phyloP scores from a whole-genome alignment of 1,140 invertebrate genomes.

The Microplitis mediator region DNA sequence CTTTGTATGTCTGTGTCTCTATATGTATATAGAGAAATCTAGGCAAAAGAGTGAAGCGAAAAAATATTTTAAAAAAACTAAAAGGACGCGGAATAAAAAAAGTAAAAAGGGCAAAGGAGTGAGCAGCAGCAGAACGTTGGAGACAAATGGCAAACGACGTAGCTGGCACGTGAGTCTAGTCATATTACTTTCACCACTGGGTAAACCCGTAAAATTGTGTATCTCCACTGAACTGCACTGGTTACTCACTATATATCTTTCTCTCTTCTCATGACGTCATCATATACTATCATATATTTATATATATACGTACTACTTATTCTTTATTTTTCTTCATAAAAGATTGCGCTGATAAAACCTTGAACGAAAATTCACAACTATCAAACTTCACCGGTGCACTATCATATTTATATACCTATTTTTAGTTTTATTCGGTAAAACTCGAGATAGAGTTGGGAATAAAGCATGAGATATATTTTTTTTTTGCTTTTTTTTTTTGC shows the following conservation, averaged over 20 bases:
- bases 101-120: background rate
- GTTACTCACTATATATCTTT: background rate
- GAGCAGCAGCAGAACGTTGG: background rate
- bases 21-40: too few species aligned
- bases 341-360: background rate
- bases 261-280: background rate
- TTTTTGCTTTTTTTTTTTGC: background rate
- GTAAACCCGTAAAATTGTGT: background rate
- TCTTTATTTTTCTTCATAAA: slow-evolving; percentile 4
- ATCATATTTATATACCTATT: slow-evolving; percentile 3
- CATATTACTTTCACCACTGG: slow-evolving; percentile 12
- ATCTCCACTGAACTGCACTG: background rate
- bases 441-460: background rate
- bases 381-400: slow-evolving; percentile 1
- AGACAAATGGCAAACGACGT: slow-evolving; percentile 28
- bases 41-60: too few species aligned
- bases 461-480: background rate
- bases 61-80: too few species aligned
- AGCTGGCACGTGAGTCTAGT: slow-evolving; percentile 23
- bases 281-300: background rate
- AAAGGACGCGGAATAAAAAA: background rate
- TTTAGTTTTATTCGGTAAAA: background rate
- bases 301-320: background rate
- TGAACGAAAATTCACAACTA: background rate
- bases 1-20: too few species aligned